Percentiles rank a stretch among this genome's conserved stretches.
phyloP scores from a whole-genome alignment of 2,888 invertebrate species.

The Diadegma fenestrale region DNA sequence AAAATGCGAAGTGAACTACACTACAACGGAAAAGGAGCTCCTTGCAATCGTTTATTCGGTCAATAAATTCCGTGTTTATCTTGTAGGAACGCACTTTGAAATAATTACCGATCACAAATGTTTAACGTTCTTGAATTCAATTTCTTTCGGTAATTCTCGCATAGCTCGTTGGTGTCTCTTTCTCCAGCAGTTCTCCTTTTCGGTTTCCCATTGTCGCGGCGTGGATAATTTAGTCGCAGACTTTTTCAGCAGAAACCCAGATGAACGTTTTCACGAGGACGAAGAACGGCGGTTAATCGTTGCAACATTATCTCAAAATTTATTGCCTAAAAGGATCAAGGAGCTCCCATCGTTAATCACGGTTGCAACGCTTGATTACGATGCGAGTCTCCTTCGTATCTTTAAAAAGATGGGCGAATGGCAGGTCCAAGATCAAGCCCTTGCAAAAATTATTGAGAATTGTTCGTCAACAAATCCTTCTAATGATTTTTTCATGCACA shows the following conservation, averaged over 20 bases:
- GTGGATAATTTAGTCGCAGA: conserved; percentile 69
- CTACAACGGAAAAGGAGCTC: conserved; percentile 42
- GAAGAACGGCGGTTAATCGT: conserved; percentile 1
- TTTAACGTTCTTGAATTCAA: conserved; percentile 30
- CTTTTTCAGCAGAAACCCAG: conserved; percentile 46
- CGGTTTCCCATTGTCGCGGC: conserved; percentile 59
- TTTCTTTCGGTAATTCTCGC: conserved; percentile 8
- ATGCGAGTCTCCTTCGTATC: too few relatives aligned
- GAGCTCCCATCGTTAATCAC: too few relatives aligned
- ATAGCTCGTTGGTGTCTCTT: conserved; percentile 31
- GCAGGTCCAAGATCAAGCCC: too few relatives aligned
- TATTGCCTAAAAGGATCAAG: too few relatives aligned
- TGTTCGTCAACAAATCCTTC: too few relatives aligned
- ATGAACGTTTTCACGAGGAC: background rate
- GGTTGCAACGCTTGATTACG: too few relatives aligned
- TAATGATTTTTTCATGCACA: too few relatives aligned
- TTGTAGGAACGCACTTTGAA: background rate
- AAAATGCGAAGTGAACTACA: conserved; percentile 42
- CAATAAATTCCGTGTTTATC: conserved; percentile 1
- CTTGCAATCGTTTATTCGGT: conserved; percentile 42
- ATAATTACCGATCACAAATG: conserved; percentile 25
- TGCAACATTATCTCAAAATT: too few relatives aligned
- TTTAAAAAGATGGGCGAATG: too few relatives aligned
- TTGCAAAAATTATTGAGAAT: too few relatives aligned
- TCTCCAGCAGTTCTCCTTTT: conserved; percentile 11